phyloP scores from a whole-genome alignment of 92 coral and sea anemone species.

The Hydrozoanthus gracilis region DNA sequence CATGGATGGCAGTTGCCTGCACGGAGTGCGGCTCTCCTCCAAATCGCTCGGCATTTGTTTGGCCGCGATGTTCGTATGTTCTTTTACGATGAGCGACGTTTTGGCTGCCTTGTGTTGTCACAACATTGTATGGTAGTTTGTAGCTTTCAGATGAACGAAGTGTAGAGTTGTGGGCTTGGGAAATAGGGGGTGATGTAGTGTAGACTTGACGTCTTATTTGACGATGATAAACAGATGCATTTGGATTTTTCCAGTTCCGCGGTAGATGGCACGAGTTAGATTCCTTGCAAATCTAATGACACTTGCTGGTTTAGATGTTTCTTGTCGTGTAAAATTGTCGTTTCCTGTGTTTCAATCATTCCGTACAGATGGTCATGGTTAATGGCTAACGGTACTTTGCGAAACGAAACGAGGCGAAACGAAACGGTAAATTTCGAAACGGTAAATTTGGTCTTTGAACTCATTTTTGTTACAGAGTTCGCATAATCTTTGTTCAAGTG shows the following conservation, averaged over 20 bases:
- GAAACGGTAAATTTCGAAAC: no score
- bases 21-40: no score
- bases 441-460: no score
- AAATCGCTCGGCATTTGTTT: conserved; percentile 1
- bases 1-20: no score
- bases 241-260: background rate
- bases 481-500: no score
- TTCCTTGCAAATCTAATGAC: background rate
- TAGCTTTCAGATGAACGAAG: background rate
- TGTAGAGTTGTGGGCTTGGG: background rate
- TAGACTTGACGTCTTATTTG: background rate
- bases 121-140: background rate
- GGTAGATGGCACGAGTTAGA: background rate
- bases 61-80: background rate
- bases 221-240: background rate
- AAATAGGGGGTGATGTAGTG: background rate
- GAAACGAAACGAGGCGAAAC: no score
- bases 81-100: no score
- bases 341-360: background rate
- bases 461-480: no score
- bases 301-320: background rate
- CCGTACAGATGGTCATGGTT: background rate
- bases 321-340: background rate
- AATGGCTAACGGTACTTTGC: no score
- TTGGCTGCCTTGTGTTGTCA: background rate